These are phyloP conservation scores for Oegoconia quadripuncta DNA, from an alignment of 2,888 invertebrate genomes.

Conservation along the genomic window DNA sequence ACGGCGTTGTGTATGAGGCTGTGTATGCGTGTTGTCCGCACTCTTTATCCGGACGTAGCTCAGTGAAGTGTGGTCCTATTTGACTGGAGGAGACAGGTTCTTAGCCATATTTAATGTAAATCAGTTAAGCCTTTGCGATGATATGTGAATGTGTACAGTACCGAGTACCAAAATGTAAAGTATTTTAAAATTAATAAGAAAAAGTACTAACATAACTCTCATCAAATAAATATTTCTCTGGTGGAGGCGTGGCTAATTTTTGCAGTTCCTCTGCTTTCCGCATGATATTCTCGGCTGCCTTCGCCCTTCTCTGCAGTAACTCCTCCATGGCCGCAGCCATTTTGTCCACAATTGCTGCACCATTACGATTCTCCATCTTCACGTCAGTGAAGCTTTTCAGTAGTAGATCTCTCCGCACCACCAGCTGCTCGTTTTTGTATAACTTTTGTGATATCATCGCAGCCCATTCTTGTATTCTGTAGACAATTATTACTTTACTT, in stretches of 20 bases:
- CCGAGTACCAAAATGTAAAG: background rate
- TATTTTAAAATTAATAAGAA: background rate
- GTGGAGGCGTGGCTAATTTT: constrained; percentile 31
- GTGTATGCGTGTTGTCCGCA: too few relatives aligned
- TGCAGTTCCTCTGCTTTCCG: constrained; percentile 54
- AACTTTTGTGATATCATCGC: constrained; percentile 48
- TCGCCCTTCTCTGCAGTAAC: constrained; percentile 43
- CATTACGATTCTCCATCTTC: constrained; percentile 50
- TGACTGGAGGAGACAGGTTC: too few relatives aligned
- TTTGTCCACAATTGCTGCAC: constrained; percentile 53
- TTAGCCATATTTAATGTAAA: too few relatives aligned
- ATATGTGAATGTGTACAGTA: too few relatives aligned
- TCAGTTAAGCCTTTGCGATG: too few relatives aligned
- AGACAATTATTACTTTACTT: background rate
- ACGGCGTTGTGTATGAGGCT: too few relatives aligned
- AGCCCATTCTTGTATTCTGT: constrained; percentile 61
- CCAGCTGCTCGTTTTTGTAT: constrained; percentile 42
- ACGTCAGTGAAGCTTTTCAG: constrained; percentile 48
- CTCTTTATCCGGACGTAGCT: too few relatives aligned
- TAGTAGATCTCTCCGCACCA: constrained; percentile 50
- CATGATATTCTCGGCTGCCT: constrained; percentile 60
- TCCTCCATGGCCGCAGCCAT: constrained; percentile 48
- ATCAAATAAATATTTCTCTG: constrained; percentile 43
- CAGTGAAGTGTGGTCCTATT: too few relatives aligned
- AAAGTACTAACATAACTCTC: constrained; percentile 53